Base-by-base conservation (phyloP, 2,113 vertebrate species). In the Xenus cinereus region DNA sequence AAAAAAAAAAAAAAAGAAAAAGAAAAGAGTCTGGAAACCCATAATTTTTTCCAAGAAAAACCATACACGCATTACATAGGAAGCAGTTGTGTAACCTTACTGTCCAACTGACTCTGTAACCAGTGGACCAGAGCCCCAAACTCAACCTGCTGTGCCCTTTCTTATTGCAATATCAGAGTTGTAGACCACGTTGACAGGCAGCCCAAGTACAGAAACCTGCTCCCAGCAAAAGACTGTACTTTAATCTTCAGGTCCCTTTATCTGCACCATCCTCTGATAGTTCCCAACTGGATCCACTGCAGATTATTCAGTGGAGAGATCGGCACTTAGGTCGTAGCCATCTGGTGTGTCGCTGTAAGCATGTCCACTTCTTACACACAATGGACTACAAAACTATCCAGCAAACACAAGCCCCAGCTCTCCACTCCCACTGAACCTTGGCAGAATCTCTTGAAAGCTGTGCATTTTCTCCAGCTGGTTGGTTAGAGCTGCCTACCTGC, bases 91-190 rank as follows among this genome's bases (percentile, higher is more conserved):
- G 12, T 18, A 69, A 43, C 9, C 9, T 74, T 69, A 46, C 17
- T 41, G 45, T 41, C 26, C 45, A 50, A 46, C 8, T 6, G 28
- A 50, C 66, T 56, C 60, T 46, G 45, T 43, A 66, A 69, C 7
- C 32, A 39, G 33, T 8, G 4, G 15, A 27, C 50, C 62, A 67
- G 27, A 75, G 22, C n/a, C 74, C 14, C 32, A 71, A n/a, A 75
- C 41, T 45, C 53, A 50, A 37, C 28, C 35, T 73, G 21, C 33
- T 27, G 30, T 7, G 22, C 16, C 17, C 51, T 95, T 90, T 45
- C 35, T 53, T 93, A 86, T 26, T 95, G 94, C 90, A 95, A 98
- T 96, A 97, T 35, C 94, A 97, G 84, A 89, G 81, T 90, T 96
- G 90, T 17, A 23, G 35, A 45, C 12, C 21, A 41, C 19, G 43